Percentiles rank a stretch among this genome's conserved stretches.
phyloP scores from a whole-genome alignment of 2,113 vertebrate genomes.

The Malurus alboscapulatus region DNA sequence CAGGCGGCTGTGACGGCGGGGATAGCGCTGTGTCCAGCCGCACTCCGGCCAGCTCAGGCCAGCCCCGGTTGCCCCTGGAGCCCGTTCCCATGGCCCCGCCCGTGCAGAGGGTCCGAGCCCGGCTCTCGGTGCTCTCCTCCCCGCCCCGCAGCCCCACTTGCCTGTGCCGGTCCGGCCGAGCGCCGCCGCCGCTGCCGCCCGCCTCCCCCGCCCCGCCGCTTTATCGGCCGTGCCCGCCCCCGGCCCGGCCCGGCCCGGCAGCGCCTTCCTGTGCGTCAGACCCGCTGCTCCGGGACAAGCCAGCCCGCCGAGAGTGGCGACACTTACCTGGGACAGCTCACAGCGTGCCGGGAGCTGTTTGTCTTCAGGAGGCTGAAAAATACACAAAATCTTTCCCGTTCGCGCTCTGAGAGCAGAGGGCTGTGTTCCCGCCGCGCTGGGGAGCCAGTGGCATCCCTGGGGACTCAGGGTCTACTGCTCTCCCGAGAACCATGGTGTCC shows the following conservation, averaged over 20 bases:
- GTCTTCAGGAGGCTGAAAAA: background rate
- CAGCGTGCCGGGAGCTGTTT: accelerated
- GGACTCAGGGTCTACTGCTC: background rate
- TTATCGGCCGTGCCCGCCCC: background rate
- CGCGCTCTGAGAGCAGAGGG: background rate
- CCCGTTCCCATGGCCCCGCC: background rate
- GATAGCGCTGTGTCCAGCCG: background rate
- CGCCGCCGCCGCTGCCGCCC: background rate
- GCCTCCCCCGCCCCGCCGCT: background rate
- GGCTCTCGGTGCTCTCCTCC: background rate
- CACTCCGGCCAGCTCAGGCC: background rate
- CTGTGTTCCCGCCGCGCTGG: background rate
- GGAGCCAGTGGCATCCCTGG: accelerated
- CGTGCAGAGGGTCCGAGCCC: too few species aligned
- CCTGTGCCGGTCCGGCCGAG: background rate
- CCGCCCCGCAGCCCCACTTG: background rate
- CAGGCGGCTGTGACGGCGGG: background rate
- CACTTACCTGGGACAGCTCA: accelerated
- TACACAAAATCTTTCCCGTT: accelerated
- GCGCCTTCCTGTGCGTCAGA: constrained; percentile 36
- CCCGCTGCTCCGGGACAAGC: background rate
- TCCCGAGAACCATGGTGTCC: accelerated
- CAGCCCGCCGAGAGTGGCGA: too few species aligned
- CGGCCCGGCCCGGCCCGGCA: background rate
- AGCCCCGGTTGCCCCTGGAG: background rate